Percentiles rank a stretch among this genome's conserved stretches.
phyloP scores from a whole-genome alignment of 2,113 vertebrate genomes.

The Laticauda laticaudata region DNA sequence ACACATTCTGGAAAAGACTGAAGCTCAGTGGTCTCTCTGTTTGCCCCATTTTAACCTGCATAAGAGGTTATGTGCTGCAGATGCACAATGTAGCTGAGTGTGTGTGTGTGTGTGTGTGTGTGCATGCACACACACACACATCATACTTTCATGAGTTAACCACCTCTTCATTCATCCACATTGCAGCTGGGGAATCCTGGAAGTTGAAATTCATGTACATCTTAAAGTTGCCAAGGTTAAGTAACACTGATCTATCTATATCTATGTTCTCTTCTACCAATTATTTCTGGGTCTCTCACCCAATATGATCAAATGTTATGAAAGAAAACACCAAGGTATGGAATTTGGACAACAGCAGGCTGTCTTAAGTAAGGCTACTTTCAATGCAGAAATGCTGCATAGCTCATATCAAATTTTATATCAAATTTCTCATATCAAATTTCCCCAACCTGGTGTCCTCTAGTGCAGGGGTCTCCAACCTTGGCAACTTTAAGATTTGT shows the following conservation, averaged over 20 bases:
- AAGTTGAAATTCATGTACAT: background rate
- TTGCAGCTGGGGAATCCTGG: background rate
- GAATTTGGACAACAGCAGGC: background rate
- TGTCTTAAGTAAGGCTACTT: background rate
- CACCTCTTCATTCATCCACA: background rate
- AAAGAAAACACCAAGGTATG: too few species aligned
- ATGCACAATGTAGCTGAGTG: background rate
- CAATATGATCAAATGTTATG: background rate
- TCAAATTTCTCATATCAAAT: background rate
- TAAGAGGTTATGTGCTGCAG: background rate
- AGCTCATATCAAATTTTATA: background rate
- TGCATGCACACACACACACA: background rate
- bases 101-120: too few species aligned
- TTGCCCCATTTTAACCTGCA: background rate
- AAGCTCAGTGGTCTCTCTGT: background rate
- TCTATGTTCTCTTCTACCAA: background rate
- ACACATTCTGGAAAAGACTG: background rate
- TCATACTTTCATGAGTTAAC: background rate
- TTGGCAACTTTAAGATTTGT: too few species aligned
- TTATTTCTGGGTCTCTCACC: background rate
- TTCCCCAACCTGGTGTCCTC: background rate
- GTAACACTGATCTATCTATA: background rate
- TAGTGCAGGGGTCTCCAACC: background rate
- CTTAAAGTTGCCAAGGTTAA: background rate
- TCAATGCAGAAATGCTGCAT: background rate